Base-by-base conservation (phyloP, 2,113 vertebrate genomes). In the Mellivora capensis region DNA sequence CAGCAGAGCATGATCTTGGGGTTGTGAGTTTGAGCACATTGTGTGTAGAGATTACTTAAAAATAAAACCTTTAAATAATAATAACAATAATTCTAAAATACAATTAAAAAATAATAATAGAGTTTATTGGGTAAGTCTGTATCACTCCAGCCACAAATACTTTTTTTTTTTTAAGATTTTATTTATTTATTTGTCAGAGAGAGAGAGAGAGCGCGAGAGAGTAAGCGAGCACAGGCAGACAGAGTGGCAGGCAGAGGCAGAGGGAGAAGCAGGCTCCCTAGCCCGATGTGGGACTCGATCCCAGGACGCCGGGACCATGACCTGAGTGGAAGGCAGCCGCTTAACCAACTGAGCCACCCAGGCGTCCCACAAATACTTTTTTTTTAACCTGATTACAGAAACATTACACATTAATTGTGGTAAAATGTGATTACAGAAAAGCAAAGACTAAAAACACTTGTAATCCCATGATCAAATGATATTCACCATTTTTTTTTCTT, bases 381-480 rank as follows among this genome's bases (percentile, higher is more conserved):
- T 82, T 47, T 64, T 57, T 49, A 2, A 18, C 80, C 61, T 67
- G 44, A 91, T 59, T 81, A 74, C 29, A 88, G 44, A 76, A 89
- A 76, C 21, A 82, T 71, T 76, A 76, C 42, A 76, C 27, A 47
- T 47, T 77, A 77, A 77, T 47, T 77, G 39, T 74, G 25, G 25
- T 74, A 74, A 74, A 44, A 44, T 74, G 39, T 44, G 6, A 83
- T 72, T 88, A 87, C 9, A 93, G 29, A 85, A 79, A 91, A 27
- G 88, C 77, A 52, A 47, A 72, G 52, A 81, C 95, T 90, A 82
- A 95, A 94, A 86, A 80, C 25, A 25, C 31, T 84, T 57, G 62
- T 94, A 97, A 44, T 91, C 57, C 87, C 47, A 44, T 94, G 76
- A 96, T 49, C 2, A 21, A 93, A 87, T 79, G 39, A 92, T 79